phyloP scores from a whole-genome alignment of 1,140 invertebrate species.

The Drosophila insularis region DNA sequence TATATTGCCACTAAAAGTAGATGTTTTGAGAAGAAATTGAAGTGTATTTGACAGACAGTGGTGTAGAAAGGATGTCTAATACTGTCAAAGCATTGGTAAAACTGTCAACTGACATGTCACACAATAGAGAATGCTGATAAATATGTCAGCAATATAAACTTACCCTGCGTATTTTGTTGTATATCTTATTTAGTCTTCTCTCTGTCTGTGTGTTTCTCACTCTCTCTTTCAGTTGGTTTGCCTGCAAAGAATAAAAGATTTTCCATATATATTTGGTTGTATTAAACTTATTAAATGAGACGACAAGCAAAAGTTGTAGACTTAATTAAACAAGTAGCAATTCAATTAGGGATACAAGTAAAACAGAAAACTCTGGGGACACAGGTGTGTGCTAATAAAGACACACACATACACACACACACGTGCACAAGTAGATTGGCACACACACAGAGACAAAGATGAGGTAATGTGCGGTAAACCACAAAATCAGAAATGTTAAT shows the following conservation, averaged over 20 bases:
- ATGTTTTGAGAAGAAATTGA: background rate
- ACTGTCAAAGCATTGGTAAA: background rate
- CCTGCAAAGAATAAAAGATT: slow-evolving; percentile 45
- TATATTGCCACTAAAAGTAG: background rate
- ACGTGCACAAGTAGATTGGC: background rate
- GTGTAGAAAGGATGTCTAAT: background rate
- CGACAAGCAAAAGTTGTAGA: slow-evolving; percentile 49
- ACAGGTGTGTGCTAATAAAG: slow-evolving; percentile 64
- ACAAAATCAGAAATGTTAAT: slow-evolving; percentile 80
- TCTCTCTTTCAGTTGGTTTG: slow-evolving; percentile 19
- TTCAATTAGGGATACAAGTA: slow-evolving; percentile 66
- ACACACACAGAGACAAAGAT: background rate
- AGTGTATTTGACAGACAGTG: background rate
- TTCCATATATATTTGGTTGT: slow-evolving; percentile 52
- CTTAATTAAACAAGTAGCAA: slow-evolving; percentile 73
- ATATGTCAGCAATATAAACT: background rate
- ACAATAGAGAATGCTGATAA: background rate
- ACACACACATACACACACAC: slow-evolving; percentile 19
- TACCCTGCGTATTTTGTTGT: background rate
- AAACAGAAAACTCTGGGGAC: slow-evolving; percentile 33
- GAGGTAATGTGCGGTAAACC: slow-evolving; percentile 38
- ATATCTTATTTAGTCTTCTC: background rate
- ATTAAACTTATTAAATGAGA: slow-evolving; percentile 48
- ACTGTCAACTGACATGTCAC: background rate
- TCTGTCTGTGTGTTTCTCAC: background rate